Conservation (phyloP, 2,113 vertebrate species). For the Cebidichthys violaceus region DNA sequence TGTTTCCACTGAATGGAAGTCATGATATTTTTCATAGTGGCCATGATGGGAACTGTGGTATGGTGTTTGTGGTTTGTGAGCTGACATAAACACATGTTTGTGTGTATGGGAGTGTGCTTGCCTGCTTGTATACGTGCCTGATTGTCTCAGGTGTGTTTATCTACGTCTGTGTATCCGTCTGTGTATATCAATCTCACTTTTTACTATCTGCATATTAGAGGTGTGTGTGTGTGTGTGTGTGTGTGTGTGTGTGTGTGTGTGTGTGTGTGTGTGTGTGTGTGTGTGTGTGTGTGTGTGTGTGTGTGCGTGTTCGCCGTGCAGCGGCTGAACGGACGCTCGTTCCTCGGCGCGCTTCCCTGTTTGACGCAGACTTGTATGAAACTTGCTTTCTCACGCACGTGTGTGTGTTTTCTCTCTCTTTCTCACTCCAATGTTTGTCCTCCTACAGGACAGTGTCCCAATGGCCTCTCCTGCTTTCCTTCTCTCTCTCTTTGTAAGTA, state of each 20-base stretch:
- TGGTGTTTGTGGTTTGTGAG: neutral
- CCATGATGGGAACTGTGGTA: neutral
- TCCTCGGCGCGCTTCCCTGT: conserved; percentile 28
- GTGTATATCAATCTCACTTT: neutral
- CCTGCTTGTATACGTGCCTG: neutral
- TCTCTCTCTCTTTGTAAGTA: conserved; percentile 99
- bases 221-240: neutral
- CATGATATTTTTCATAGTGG: neutral
- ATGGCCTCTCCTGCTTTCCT: conserved; percentile 99
- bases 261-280: neutral
- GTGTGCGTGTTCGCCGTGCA: neutral
- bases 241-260: neutral
- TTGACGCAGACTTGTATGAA: conserved; percentile 62
- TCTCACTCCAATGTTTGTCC: conserved; percentile 92
- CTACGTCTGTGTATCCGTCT: neutral
- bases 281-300: conserved; percentile 2
- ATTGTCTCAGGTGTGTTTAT: neutral
- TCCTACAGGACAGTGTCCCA: conserved; percentile 99
- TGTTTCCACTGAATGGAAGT: neutral
- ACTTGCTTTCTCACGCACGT: conserved; percentile 66
- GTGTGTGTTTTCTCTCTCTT: conserved; percentile 79
- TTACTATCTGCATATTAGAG: neutral
- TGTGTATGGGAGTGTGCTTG: neutral
- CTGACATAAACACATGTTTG: neutral
- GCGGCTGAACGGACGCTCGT: conserved; percentile 1